Percentiles rank a stretch among this genome's conserved stretches.
phyloP scores from a whole-genome alignment of 2,888 invertebrate species.

The Notodonta ziczac region DNA sequence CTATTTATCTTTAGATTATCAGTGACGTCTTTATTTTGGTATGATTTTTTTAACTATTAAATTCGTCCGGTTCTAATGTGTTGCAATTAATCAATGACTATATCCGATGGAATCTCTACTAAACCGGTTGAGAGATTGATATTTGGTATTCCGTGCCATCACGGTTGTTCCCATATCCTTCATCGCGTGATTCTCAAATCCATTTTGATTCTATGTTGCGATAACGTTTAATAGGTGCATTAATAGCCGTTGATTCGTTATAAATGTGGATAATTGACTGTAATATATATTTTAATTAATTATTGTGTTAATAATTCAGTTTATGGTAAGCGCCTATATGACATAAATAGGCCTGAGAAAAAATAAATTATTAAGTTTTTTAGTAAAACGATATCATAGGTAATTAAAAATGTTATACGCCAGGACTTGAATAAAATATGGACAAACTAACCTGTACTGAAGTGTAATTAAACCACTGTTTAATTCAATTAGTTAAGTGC shows the following conservation, averaged over 20 bases:
- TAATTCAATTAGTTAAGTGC: conserved; percentile 3
- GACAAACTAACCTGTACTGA: background rate
- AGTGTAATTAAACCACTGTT: background rate
- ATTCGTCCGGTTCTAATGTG: conserved; percentile 63
- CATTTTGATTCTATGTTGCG: conserved; percentile 3
- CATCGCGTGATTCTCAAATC: conserved; percentile 10
- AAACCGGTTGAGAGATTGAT: conserved; percentile 34
- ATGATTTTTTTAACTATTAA: conserved; percentile 56
- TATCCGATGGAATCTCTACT: conserved; percentile 35
- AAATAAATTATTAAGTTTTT: background rate
- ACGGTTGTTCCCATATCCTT: conserved; percentile 42
- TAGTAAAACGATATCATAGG: too few relatives aligned
- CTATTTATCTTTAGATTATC: conserved; percentile 79
- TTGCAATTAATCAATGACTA: conserved; percentile 48
- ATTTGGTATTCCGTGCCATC: conserved; percentile 22
- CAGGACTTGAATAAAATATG: conserved; percentile 1
- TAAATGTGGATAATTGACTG: conserved; percentile 31
- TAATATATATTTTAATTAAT: conserved; percentile 36
- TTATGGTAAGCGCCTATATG: background rate
- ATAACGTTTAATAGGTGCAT: background rate
- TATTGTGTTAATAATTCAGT: conserved; percentile 27
- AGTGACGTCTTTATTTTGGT: conserved; percentile 71
- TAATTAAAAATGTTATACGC: background rate
- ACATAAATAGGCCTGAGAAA: background rate
- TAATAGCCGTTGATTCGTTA: conserved; percentile 15